These are phyloP conservation scores for Calyptomena viridis DNA, from an alignment of 2,113 vertebrate genomes.

Conservation along the genomic window DNA sequence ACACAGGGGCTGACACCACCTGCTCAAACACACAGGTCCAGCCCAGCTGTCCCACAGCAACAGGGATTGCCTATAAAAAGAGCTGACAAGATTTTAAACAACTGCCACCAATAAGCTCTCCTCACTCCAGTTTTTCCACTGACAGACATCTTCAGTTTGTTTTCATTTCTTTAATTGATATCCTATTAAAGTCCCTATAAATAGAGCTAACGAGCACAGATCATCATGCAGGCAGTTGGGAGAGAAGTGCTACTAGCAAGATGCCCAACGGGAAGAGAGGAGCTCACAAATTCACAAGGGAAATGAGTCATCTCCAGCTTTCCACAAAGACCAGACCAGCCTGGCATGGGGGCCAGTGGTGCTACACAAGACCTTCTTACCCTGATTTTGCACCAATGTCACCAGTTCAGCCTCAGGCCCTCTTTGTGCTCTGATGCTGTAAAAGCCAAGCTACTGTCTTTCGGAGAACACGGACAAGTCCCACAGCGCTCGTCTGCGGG, in stretches of 20 bases:
- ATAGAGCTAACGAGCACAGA: neutral
- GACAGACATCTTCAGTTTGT: neutral
- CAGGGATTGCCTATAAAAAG: neutral
- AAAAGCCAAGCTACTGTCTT: neutral
- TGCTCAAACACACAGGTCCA: neutral
- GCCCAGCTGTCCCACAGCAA: neutral
- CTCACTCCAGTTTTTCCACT: neutral
- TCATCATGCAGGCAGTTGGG: neutral
- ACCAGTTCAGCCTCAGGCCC: neutral
- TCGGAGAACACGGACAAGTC: neutral
- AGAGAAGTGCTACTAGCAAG: neutral
- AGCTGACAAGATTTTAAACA: neutral
- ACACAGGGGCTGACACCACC: neutral
- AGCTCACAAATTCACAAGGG: neutral
- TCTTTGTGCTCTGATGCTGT: neutral
- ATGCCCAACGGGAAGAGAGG: neutral
- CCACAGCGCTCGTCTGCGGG: neutral
- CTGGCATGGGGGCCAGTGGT: neutral
- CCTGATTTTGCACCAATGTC: neutral
- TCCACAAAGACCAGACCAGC: neutral
- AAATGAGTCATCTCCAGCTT: neutral
- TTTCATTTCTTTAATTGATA: constrained; percentile 37
- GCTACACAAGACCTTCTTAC: neutral
- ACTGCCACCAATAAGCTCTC: neutral
- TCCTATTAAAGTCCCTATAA: constrained; percentile 23